A percentile compares a stretch with the other conserved stretches of the same genome.
phyloP scores from a whole-genome alignment of 1,140 invertebrate genomes.

The Rhynchophorus ferrugineus region DNA sequence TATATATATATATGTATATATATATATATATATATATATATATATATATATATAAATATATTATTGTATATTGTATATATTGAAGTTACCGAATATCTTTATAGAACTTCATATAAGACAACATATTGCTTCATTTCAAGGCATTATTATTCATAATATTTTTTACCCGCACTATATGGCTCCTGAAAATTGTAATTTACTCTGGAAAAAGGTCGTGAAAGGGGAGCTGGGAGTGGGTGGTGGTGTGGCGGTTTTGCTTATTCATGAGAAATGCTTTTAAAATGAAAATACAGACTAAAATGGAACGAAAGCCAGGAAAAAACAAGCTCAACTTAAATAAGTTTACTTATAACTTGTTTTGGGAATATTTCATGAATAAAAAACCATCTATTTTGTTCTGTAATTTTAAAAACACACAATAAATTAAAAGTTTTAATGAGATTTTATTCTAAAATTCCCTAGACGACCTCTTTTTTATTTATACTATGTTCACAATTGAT shows the following conservation, averaged over 20 bases:
- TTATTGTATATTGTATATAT: too few relatives aligned
- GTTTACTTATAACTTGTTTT: conserved; percentile 37
- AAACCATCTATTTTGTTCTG: conserved; percentile 6
- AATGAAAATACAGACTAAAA: conserved; percentile 37
- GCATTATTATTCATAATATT: background rate
- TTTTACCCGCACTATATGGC: conserved; percentile 2
- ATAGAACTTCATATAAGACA: too few relatives aligned
- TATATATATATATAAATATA: too few relatives aligned
- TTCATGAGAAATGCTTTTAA: conserved; percentile 38
- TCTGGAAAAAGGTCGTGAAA: conserved; percentile 6
- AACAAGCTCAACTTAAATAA: conserved; percentile 35
- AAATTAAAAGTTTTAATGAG: conserved; percentile 19
- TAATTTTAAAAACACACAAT: conserved; percentile 14
- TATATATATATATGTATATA: too few relatives aligned
- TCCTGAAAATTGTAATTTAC: conserved; percentile 12
- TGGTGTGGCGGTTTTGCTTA: conserved; percentile 32
- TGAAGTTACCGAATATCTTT: too few relatives aligned
- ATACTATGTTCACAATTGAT: too few relatives aligned
- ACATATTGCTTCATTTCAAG: background rate
- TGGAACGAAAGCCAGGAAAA: conserved; percentile 29
- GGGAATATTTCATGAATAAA: conserved; percentile 29
- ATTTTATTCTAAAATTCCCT: conserved; percentile 2
- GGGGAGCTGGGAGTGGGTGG: background rate
- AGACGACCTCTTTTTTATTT: background rate
- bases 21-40: too few relatives aligned